Base-by-base conservation (phyloP, 1,140 invertebrate species). In the Drosophila sulfurigaster region DNA sequence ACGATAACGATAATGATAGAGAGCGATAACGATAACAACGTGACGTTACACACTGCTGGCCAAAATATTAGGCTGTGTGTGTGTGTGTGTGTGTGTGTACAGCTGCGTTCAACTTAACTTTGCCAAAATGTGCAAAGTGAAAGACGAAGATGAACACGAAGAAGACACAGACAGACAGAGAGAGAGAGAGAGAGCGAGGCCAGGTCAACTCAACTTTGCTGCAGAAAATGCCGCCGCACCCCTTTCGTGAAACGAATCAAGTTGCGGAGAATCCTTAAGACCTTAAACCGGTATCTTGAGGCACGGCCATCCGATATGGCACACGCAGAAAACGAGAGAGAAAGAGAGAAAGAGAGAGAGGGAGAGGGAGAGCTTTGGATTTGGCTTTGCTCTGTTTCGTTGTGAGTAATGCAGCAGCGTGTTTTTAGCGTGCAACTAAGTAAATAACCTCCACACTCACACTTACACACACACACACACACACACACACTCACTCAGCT, bases 271-370 rank as follows among this genome's bases (percentile, higher is more conserved):
- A 65, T 65, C 49, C 63, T 65, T 65, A 56, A 56, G 51, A 54
- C 51, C 51, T 46, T 65, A 73, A 73, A 73, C 70, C 70, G 70
- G 70, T 73, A 73, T 73, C 32, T 60, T 48, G 35, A 30, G 45
- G 58, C 49, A 58, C 49, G 66, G 66, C 57, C 58, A 60, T 69
- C 66, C 48, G 57, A 43, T 62, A 69, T 69, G 59, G 59, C 59
- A 63, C 57, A 59, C 59, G 48, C 59, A 63, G 46, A 63, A 63
- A 63, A 46, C 2, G 20, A 20, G 2, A 20, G 20, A 20, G 20
- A 0, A 3, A 20, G 20, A 20, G 20, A 20, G 20, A 20, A 0
- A 3, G 20, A 20, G 20, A 20, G 20, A 20, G 20, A 3, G 20
- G 3, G 20, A 20, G 20, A 3, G 20, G 3, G 20, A 20, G 20